These are phyloP conservation scores for Morpho achilles DNA, from an alignment of 2,888 invertebrate genomes.

Conservation along the genomic window DNA sequence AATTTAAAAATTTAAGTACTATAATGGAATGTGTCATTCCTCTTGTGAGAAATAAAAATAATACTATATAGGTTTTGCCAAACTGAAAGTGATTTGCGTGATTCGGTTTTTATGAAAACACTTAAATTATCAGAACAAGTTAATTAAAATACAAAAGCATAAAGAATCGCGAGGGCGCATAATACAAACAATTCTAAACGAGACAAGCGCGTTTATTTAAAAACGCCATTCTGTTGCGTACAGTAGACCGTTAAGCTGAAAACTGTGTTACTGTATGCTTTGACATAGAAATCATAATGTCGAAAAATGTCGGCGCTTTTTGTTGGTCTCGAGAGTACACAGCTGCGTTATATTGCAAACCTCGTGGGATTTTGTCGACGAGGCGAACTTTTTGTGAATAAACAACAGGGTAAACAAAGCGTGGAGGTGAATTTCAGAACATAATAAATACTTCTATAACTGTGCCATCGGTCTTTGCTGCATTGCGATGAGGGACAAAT, in stretches of 20 bases:
- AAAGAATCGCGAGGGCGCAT: constrained; percentile 1
- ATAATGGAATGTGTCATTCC: too few relatives aligned
- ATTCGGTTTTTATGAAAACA: background rate
- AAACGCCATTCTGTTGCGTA: constrained; percentile 12
- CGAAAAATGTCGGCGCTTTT: constrained; percentile 4
- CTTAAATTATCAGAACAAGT: background rate
- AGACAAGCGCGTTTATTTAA: too few relatives aligned
- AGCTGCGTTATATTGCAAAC: constrained; percentile 10
- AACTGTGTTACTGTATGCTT: constrained; percentile 3
- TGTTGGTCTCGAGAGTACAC: constrained; percentile 7
- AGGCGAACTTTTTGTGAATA: constrained; percentile 10
- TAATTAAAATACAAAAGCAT: constrained; percentile 1
- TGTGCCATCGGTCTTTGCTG: too few relatives aligned
- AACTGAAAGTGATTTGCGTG: background rate
- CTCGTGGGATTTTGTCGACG: constrained; percentile 11
- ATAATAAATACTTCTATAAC: background rate
- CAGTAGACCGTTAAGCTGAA: background rate
- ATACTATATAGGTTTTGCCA: too few relatives aligned
- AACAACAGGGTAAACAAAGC: constrained; percentile 2
- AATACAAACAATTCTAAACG: constrained; percentile 6
- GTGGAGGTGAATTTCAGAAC: background rate
- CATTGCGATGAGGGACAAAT: too few relatives aligned
- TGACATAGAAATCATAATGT: constrained; percentile 10
- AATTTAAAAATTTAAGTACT: too few relatives aligned
- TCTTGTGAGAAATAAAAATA: too few relatives aligned